Base-by-base conservation (phyloP, 1,140 invertebrate species). In the Bradynema listronoti region DNA sequence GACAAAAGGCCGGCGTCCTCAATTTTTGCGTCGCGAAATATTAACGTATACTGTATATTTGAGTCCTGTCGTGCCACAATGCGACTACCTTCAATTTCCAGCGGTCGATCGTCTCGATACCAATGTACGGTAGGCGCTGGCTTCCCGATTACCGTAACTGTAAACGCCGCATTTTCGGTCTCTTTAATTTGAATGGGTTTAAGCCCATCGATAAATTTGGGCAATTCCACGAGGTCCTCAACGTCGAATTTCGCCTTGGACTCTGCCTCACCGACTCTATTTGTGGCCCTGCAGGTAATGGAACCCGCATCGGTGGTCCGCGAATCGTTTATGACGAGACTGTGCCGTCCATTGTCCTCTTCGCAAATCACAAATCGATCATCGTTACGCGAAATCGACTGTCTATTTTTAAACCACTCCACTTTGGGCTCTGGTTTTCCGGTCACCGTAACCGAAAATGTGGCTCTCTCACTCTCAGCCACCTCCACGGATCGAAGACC, bases 101-200 rank as follows among this genome's bases (percentile, higher is more conserved):
- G 83, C 74, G 87, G 85, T 63, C 87, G 84, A 33, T 86, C 87
- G 79, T 96, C 85, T 76, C 89, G 89, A 16, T 80, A 85, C 89
- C 90, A 92, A 55, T 80, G 81, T 7, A 90, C 85, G 41, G 87
- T 85, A 0, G 90, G 89, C 60, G 90, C 83, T 0, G 90, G 89
- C 82, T 90, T 90, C 14, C 88, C 88, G 80, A 88, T 87, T 4
- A 94, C 88, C 82, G 89, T 86, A 68, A 78, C 78, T 77, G 90
- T 86, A 69, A 93, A 91, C 77, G 88, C 87, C 6, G 90, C 85
- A 1, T 88, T 89, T 47, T 87, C 86, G 34, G 88, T 88, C 79
- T 92, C 89, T 67, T 89, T 87, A 4, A 77, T 66, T 39, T 58
- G 55, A 11, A 72, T 57, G 11, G 73, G 71, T 32, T 58, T 54